phyloP scores from a whole-genome alignment of 2,797 vertebrate species.

The Ataeniobius toweri region DNA sequence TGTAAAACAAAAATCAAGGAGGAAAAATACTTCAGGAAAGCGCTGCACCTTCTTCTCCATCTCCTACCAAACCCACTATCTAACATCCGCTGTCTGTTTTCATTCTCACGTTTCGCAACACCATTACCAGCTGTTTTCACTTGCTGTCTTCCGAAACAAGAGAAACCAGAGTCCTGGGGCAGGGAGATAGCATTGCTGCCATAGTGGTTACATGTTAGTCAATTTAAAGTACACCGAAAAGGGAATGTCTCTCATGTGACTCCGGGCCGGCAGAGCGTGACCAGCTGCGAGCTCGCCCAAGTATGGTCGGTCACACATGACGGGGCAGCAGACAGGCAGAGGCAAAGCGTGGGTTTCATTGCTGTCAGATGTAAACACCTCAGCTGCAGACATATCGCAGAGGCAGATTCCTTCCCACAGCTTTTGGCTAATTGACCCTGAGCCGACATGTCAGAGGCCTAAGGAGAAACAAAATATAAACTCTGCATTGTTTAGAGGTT shows the following conservation, averaged over 20 bases:
- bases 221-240: conserved; percentile 75
- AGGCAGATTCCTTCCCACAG: conserved; percentile 46
- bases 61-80: not conserved
- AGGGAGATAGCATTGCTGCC: conserved; percentile 64
- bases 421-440: conserved; percentile 75
- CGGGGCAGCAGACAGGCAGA: conserved; percentile 66
- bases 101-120: conserved; percentile 10
- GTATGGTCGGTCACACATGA: conserved; percentile 67
- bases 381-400: conserved; percentile 45
- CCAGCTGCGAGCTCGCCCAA: conserved; percentile 52
- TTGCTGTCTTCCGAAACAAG: conserved; percentile 32
- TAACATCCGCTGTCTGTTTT: conserved; percentile 14
- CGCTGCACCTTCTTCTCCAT: not conserved
- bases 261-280: conserved; percentile 56
- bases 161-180: conserved; percentile 50
- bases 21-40: not conserved
- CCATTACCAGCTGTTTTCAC: conserved; percentile 54
- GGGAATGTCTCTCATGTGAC: conserved; percentile 72
- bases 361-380: conserved; percentile 67
- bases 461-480: conserved; percentile 42
- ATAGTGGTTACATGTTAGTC: conserved; percentile 64
- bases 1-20: no score
- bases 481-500: conserved; percentile 30
- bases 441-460: conserved; percentile 61
- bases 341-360: conserved; percentile 53